Evolutionary conservation across 2,797 vertebrate species (phyloP).

Genomic region (Thunnus albacares): DNA sequence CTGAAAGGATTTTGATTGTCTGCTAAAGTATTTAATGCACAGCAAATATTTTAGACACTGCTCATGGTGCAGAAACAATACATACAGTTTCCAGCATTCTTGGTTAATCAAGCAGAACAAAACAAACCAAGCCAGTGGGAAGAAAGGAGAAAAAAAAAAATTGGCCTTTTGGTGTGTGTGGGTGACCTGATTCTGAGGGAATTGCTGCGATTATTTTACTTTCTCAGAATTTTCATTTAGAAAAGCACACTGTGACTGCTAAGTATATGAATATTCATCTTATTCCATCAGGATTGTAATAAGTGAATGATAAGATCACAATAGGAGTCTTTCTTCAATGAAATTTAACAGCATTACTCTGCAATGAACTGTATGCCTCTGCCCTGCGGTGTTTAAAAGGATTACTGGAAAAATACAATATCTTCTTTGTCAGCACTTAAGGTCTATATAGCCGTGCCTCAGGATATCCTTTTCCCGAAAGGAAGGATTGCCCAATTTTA

Average conservation of each 20-base stretch:
- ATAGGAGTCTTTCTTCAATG: slow-evolving; percentile 67
- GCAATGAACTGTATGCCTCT: slow-evolving; percentile 81
- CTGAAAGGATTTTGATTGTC: slow-evolving; percentile 87
- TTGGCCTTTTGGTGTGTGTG: slow-evolving; percentile 48
- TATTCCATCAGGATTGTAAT: slow-evolving; percentile 38
- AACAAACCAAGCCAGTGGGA: slow-evolving; percentile 80
- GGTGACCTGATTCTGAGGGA: slow-evolving; percentile 67
- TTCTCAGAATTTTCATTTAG: slow-evolving; percentile 35
- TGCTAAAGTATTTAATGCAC: slow-evolving; percentile 86
- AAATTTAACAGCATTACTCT: slow-evolving; percentile 74
- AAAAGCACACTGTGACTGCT: slow-evolving; percentile 29
- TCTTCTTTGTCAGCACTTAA: slow-evolving; percentile 90
- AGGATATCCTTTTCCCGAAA: slow-evolving; percentile 89
- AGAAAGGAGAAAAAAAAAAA: slow-evolving; percentile 37
- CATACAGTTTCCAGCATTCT: slow-evolving; percentile 82
- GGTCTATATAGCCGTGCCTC: slow-evolving; percentile 88
- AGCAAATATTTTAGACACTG: slow-evolving; percentile 87
- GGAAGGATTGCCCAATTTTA: slow-evolving; percentile 85
- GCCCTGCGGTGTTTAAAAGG: slow-evolving; percentile 83
- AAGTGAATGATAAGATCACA: slow-evolving; percentile 73
- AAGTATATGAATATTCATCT: slow-evolving; percentile 45
- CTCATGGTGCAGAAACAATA: slow-evolving; percentile 85
- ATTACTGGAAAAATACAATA: slow-evolving; percentile 89
- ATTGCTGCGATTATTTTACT: slow-evolving; percentile 58
- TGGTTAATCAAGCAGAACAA: slow-evolving; percentile 86